phyloP scores from a whole-genome alignment of 30 jellyfish, hydroid and myxozoan genomes.

The Aurelia aurita region DNA sequence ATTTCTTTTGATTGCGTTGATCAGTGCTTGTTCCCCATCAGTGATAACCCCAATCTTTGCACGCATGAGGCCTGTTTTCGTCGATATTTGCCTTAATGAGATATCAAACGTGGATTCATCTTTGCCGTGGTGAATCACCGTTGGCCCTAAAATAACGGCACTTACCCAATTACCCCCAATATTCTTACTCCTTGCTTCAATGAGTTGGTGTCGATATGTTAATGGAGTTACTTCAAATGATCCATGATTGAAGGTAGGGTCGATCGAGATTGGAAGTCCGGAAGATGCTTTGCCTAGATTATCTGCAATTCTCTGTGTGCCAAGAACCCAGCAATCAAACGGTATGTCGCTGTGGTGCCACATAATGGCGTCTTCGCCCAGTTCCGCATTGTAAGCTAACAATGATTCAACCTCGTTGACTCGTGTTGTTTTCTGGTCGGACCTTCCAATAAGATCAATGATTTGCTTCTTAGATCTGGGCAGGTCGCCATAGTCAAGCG shows the following conservation, averaged over 20 bases:
- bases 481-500: no score
- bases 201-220: conserved; percentile 4
- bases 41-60: no score
- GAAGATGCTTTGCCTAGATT: not conserved
- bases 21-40: no score
- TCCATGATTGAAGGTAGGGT: conserved; percentile 14
- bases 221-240: conserved; percentile 15
- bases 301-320: conserved; percentile 4
- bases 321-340: not conserved
- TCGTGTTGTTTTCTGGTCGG: no score
- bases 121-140: no score
- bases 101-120: no score
- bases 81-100: no score
- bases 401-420: not conserved
- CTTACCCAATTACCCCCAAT: not conserved
- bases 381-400: conserved; percentile 16
- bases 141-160: no score
- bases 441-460: no score
- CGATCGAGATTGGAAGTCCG: conserved; percentile 11
- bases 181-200: conserved; percentile 12
- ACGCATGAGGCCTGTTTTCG: no score
- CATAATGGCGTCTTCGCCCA: conserved; percentile 1
- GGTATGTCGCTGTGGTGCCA: conserved; percentile 25
- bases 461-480: no score
- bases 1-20: not conserved